Conservation (phyloP, 2,113 vertebrate species). For the Heliornis fulica region DNA sequence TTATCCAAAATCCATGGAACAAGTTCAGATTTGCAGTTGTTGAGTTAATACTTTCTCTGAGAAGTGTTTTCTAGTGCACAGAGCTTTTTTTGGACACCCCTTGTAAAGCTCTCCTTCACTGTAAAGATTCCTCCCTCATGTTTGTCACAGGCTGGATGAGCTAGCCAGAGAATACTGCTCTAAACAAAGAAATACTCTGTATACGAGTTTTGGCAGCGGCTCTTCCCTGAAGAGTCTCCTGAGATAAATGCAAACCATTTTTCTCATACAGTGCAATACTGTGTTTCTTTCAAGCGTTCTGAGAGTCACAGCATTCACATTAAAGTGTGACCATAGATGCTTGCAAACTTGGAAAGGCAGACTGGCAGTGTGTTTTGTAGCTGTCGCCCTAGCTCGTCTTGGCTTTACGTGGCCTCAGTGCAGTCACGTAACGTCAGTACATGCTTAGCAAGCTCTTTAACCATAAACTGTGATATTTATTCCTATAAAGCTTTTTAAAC, state of each 20-base stretch:
- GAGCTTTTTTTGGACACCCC: not conserved
- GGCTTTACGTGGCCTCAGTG: not conserved
- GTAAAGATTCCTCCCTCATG: not conserved
- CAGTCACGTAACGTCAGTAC: not conserved
- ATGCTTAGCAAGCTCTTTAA: not conserved
- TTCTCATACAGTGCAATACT: not conserved
- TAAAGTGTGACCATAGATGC: not conserved
- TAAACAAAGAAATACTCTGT: slow-evolving; percentile 43
- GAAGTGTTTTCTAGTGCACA: not conserved
- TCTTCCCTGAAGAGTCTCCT: not conserved
- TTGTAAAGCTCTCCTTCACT: not conserved
- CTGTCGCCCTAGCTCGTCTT: not conserved
- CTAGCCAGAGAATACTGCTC: not conserved
- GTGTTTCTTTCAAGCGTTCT: not conserved
- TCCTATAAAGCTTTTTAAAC: not conserved
- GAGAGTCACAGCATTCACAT: not conserved
- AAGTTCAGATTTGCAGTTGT: not conserved
- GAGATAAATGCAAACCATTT: slow-evolving; percentile 1
- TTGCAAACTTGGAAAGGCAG: not conserved
- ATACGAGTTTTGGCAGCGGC: slow-evolving; percentile 13
- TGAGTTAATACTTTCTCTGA: not conserved
- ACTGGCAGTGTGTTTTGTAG: not conserved
- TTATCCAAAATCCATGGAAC: not conserved
- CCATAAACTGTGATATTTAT: not conserved
- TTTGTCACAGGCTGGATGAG: not conserved